These are phyloP conservation scores for Dasysyrphus albostriatus DNA, from an alignment of 2,888 invertebrate species.

Conservation along the genomic window DNA sequence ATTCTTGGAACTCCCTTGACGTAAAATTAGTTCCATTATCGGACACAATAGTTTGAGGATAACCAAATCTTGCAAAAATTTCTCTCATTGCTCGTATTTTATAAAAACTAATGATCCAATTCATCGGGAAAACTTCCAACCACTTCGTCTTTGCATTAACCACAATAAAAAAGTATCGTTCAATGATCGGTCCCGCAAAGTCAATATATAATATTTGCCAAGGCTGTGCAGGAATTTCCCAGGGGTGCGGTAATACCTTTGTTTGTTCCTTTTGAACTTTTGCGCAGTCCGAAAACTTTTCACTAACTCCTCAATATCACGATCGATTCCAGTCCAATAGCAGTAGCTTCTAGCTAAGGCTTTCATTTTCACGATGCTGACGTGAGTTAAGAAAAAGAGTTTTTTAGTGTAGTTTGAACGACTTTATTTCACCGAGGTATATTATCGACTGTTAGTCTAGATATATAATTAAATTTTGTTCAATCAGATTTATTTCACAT, in stretches of 20 bases:
- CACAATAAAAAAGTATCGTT: not conserved
- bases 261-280: conserved; percentile 22
- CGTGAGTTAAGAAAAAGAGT: too few species aligned
- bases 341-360: conserved; percentile 36
- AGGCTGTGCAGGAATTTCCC: conserved; percentile 2
- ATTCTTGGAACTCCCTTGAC: not conserved
- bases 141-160: conserved; percentile 27
- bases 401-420: too few species aligned
- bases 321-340: conserved; percentile 21
- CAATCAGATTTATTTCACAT: too few species aligned
- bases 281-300: conserved; percentile 16
- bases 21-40: too few species aligned
- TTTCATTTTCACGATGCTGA: conserved; percentile 34
- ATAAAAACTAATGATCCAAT: conserved; percentile 18
- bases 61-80: too few species aligned
- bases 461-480: too few species aligned
- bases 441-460: too few species aligned
- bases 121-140: conserved; percentile 25
- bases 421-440: too few species aligned
- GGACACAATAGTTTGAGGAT: too few species aligned
- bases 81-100: too few species aligned
- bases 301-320: conserved; percentile 9
- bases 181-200: conserved; percentile 36
- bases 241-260: not conserved
- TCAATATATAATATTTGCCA: conserved; percentile 35